These are phyloP conservation scores for Saxidomus purpurata DNA, from an alignment of 1,140 invertebrate genomes.

Conservation along the genomic window DNA sequence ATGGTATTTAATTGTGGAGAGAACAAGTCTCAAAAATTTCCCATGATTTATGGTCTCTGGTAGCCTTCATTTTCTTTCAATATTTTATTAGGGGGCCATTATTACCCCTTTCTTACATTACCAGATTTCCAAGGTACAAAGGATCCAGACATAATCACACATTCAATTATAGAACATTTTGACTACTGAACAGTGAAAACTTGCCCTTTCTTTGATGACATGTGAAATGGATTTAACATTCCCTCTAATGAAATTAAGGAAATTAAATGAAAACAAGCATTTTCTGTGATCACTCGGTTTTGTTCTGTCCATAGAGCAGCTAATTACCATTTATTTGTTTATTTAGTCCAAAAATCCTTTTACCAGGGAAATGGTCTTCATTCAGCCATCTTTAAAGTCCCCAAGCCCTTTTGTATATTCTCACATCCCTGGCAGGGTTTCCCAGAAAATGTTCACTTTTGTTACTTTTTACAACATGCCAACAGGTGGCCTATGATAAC, in stretches of 20 bases:
- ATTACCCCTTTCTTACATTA: no score
- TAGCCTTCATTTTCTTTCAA: no score
- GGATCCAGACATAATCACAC: no score
- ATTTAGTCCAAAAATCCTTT: not conserved
- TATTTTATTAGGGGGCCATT: no score
- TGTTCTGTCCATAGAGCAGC: not conserved
- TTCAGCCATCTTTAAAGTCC: not conserved
- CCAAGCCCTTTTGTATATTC: no score
- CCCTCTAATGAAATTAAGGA: not conserved
- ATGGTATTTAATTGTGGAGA: no score
- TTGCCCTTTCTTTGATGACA: slow-evolving; percentile 9
- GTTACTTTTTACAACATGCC: not conserved
- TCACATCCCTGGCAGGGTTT: not conserved
- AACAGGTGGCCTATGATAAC: not conserved
- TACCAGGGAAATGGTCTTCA: not conserved
- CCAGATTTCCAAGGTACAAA: no score
- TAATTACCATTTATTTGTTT: not conserved
- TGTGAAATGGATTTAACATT: slow-evolving; percentile 30
- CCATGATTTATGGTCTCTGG: no score
- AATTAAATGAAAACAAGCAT: slow-evolving; percentile 26
- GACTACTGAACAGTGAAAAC: not conserved
- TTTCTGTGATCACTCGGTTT: slow-evolving; percentile 6
- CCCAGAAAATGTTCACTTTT: not conserved
- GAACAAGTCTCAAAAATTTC: no score
- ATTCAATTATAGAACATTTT: not conserved